phyloP scores from a whole-genome alignment of 2,797 vertebrate genomes.

The Carapus acus region DNA sequence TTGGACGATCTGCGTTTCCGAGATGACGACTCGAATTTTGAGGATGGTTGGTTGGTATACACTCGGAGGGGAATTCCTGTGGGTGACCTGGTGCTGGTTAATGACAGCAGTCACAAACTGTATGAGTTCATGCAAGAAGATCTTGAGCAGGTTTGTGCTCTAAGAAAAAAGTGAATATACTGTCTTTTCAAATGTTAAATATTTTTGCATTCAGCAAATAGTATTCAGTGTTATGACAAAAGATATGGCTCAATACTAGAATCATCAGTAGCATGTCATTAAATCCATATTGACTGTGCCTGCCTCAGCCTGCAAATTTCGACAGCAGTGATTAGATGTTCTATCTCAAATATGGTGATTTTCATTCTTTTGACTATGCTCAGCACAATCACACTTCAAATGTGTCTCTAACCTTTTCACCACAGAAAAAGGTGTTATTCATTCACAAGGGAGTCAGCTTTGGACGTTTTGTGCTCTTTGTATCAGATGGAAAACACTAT shows the following conservation, averaged over 20 bases:
- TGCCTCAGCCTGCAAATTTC: too few relatives aligned
- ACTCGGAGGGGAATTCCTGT: conserved; percentile 81
- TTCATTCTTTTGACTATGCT: too few relatives aligned
- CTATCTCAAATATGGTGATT: too few relatives aligned
- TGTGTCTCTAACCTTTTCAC: neutral
- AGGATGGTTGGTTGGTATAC: conserved; percentile 82
- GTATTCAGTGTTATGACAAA: too few relatives aligned
- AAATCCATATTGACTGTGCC: too few relatives aligned
- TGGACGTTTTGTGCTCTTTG: conserved; percentile 83
- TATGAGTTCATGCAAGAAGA: conserved; percentile 85
- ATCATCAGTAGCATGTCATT: too few relatives aligned
- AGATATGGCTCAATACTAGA: too few relatives aligned
- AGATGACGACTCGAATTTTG: conserved; percentile 85
- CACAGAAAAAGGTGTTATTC: conserved; percentile 78
- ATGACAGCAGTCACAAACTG: conserved; percentile 75
- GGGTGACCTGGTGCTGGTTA: conserved; percentile 79
- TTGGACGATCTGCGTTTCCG: conserved; percentile 77
- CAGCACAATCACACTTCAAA: too few relatives aligned
- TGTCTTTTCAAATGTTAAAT: too few relatives aligned
- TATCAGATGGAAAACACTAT: conserved; percentile 86
- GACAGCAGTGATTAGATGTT: too few relatives aligned
- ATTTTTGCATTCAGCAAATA: too few relatives aligned
- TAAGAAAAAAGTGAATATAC: neutral
- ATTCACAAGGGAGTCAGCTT: conserved; percentile 77
- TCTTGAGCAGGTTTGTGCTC: conserved; percentile 66